A percentile compares a stretch with the other conserved stretches of the same genome.
phyloP scores from a whole-genome alignment of 2,113 vertebrate genomes.

The Halichoeres trimaculatus region DNA sequence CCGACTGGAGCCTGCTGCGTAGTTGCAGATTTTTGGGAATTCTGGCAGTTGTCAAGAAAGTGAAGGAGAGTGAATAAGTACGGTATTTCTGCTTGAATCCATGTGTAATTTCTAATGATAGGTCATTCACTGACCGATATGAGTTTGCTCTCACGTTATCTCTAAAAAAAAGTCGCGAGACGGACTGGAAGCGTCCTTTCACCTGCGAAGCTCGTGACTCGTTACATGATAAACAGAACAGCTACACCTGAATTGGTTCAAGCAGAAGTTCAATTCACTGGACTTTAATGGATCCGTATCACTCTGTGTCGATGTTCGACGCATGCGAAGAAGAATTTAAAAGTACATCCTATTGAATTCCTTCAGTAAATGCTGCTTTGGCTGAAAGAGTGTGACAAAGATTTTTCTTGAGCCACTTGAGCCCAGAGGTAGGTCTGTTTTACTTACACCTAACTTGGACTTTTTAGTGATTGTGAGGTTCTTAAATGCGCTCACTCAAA shows the following conservation, averaged over 20 bases:
- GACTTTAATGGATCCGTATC: neutral
- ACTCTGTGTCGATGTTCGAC: accelerated
- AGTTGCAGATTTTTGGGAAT: neutral
- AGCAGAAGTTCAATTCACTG: neutral
- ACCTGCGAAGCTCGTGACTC: conserved; percentile 40
- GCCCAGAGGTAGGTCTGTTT: no score
- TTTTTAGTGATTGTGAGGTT: no score
- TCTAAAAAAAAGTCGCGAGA: neutral
- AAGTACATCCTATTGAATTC: no score
- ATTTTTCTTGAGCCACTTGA: neutral
- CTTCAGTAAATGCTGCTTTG: neutral
- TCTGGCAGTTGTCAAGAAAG: neutral
- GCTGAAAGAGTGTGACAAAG: neutral
- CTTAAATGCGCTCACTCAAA: neutral
- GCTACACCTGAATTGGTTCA: neutral
- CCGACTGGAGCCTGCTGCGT: neutral
- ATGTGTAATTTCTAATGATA: no score
- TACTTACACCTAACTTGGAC: no score
- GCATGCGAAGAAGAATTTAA: no score
- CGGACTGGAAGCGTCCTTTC: conserved; percentile 1
- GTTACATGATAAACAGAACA: conserved; percentile 9
- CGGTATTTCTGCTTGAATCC: conserved; percentile 31
- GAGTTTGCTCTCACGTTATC: neutral
- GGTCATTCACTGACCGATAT: neutral
- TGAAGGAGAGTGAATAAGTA: conserved; percentile 2